These are phyloP conservation scores for Scrobipalpa costella DNA, from an alignment of 2,888 invertebrate species.

Conservation along the genomic window DNA sequence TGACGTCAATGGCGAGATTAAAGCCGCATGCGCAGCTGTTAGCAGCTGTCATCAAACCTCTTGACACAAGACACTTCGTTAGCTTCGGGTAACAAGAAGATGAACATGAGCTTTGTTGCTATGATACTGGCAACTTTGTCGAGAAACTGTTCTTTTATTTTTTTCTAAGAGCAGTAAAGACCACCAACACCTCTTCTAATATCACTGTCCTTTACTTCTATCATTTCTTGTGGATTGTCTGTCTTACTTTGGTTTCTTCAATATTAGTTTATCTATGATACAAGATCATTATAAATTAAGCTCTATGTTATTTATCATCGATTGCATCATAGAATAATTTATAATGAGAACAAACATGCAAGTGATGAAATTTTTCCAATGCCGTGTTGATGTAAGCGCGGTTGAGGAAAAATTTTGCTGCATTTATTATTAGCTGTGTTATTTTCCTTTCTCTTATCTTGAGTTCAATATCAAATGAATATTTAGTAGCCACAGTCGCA, in stretches of 20 bases:
- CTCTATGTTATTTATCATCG: too few relatives aligned
- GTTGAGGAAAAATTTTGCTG: slow-evolving; percentile 12
- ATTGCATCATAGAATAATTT: slow-evolving; percentile 12
- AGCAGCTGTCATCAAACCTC: slow-evolving; percentile 20
- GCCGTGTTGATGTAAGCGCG: slow-evolving; percentile 2
- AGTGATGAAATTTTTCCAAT: slow-evolving; percentile 17
- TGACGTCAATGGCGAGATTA: slow-evolving; percentile 30
- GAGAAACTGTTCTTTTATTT: neutral
- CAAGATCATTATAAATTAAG: too few relatives aligned
- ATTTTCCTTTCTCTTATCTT: slow-evolving; percentile 12
- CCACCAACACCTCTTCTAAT: too few relatives aligned
- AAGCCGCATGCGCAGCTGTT: slow-evolving; percentile 31
- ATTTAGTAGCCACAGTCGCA: neutral
- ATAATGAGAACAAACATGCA: slow-evolving; percentile 7
- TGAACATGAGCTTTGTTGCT: neutral
- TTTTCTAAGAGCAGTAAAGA: neutral
- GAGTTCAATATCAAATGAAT: neutral
- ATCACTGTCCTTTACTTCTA: too few relatives aligned
- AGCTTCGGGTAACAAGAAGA: slow-evolving; percentile 1
- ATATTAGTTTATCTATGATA: too few relatives aligned
- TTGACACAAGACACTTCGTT: slow-evolving; percentile 24
- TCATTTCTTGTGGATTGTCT: too few relatives aligned
- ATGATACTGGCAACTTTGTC: neutral
- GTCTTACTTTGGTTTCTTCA: too few relatives aligned
- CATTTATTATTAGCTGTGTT: neutral